phyloP scores from a whole-genome alignment of 2,888 invertebrate species.

The Phengaris alcon region DNA sequence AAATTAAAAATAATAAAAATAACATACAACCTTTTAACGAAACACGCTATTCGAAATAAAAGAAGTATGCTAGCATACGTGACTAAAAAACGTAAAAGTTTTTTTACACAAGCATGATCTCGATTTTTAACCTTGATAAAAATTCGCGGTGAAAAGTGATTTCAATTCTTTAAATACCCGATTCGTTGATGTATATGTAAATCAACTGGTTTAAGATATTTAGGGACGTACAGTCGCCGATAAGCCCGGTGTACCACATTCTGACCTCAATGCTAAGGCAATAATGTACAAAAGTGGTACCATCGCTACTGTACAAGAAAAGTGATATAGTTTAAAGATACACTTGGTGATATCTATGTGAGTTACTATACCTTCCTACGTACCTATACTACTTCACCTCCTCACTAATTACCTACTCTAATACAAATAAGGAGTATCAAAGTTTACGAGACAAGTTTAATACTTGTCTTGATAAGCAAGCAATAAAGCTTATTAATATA shows the following conservation, averaged over 20 bases:
- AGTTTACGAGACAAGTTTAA: background rate
- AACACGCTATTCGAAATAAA: background rate
- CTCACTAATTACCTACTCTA: background rate
- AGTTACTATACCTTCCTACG: too few relatives aligned
- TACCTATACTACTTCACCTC: too few relatives aligned
- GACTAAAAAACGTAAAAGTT: constrained; percentile 11
- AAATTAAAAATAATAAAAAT: background rate
- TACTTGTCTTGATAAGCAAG: background rate
- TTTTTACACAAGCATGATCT: background rate
- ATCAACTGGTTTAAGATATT: background rate
- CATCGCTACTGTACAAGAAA: too few relatives aligned
- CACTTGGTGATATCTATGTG: too few relatives aligned
- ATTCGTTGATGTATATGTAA: background rate
- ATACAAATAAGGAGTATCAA: background rate
- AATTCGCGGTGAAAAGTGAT: constrained; percentile 1
- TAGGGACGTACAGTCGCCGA: background rate
- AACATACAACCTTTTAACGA: background rate
- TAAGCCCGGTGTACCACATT: too few relatives aligned
- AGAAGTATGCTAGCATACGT: background rate
- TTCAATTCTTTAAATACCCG: background rate
- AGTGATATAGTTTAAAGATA: too few relatives aligned
- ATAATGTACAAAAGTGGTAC: too few relatives aligned
- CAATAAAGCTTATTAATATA: background rate
- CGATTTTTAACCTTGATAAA: constrained; percentile 8
- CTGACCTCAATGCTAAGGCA: too few relatives aligned